phyloP scores from a whole-genome alignment of 2,113 vertebrate species.

The Megaceryle torquata region DNA sequence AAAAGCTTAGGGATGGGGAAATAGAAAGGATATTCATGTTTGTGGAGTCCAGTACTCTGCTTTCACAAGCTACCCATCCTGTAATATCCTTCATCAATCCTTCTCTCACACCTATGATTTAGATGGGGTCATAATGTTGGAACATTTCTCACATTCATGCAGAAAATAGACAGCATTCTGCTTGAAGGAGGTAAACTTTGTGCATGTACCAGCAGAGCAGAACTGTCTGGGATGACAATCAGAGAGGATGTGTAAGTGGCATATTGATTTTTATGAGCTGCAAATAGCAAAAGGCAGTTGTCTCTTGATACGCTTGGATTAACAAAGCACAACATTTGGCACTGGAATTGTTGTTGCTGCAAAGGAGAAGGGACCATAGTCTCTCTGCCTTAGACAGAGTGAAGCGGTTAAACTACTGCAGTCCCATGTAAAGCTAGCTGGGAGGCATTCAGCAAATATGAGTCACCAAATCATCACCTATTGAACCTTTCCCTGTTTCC shows the following conservation, averaged over 20 bases:
- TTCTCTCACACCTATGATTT: neutral
- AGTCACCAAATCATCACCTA: constrained; percentile 1
- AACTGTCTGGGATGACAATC: neutral
- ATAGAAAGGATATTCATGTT: neutral
- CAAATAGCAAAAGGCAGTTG: constrained; percentile 7
- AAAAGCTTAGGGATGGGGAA: neutral
- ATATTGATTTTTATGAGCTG: neutral
- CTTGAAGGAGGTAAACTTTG: neutral
- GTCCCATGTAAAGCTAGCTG: neutral
- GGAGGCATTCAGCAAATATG: neutral
- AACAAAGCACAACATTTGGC: neutral
- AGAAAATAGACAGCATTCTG: neutral
- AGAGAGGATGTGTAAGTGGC: neutral
- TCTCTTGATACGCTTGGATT: neutral
- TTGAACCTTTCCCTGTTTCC: neutral
- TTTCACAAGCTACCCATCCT: neutral
- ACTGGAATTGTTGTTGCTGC: neutral
- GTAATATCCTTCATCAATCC: neutral
- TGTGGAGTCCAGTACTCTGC: neutral
- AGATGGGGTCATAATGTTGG: neutral
- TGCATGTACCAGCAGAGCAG: neutral
- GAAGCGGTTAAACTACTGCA: neutral
- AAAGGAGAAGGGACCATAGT: neutral
- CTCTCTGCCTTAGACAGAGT: neutral
- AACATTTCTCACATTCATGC: neutral